Evolutionary conservation across 2,888 invertebrate genomes (phyloP).

Genomic region (Andrena camellia): DNA sequence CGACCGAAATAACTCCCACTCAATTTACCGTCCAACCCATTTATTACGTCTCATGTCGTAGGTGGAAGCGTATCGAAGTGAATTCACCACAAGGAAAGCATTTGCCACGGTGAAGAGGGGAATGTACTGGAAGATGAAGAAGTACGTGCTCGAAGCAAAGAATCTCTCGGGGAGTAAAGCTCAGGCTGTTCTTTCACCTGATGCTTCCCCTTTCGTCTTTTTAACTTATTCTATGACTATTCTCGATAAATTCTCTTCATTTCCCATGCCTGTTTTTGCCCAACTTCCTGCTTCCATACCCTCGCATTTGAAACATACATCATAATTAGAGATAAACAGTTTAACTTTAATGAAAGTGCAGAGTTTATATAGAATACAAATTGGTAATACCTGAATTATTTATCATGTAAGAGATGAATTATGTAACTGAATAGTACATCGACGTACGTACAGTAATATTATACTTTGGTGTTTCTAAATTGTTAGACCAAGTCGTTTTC

Average conservation of each 20-base stretch:
- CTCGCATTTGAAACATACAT: neutral
- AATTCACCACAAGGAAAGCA: conserved; percentile 70
- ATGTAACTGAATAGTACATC: too few relatives aligned
- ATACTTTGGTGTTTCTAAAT: too few relatives aligned
- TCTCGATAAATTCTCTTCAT: conserved; percentile 27
- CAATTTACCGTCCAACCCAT: conserved; percentile 66
- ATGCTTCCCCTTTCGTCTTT: conserved; percentile 39
- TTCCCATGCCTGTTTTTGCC: neutral
- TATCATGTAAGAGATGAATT: too few relatives aligned
- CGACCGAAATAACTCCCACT: conserved; percentile 68
- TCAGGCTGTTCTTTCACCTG: conserved; percentile 40
- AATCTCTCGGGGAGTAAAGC: conserved; percentile 41
- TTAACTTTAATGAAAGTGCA: neutral
- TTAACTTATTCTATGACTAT: conserved; percentile 45
- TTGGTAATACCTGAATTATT: too few relatives aligned
- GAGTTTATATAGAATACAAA: too few relatives aligned
- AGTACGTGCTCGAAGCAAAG: conserved; percentile 63
- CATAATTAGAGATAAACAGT: neutral
- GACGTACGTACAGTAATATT: too few relatives aligned
- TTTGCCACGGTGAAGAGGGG: conserved; percentile 55
- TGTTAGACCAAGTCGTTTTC: too few relatives aligned
- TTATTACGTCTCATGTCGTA: conserved; percentile 61
- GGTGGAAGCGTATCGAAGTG: conserved; percentile 50
- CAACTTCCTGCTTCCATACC: neutral
- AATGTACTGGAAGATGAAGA: conserved; percentile 62